Conservation (phyloP, 2,113 vertebrate genomes). For the Lamprologus tigripictilis region DNA sequence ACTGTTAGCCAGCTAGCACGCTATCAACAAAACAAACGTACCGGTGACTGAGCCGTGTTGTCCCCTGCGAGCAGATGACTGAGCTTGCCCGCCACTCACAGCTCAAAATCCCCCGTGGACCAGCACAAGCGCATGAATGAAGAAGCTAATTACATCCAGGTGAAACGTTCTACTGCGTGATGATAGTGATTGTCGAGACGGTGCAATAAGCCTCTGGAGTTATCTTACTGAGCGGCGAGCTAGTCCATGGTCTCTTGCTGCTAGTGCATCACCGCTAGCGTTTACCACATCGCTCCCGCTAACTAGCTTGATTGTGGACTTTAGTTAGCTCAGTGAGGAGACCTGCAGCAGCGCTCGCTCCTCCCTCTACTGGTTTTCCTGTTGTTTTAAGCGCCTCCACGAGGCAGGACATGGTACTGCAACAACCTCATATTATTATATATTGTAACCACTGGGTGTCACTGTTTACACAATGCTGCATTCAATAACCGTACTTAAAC, state of each 20-base stretch:
- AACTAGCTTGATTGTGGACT: constrained; percentile 60
- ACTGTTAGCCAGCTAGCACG: constrained; percentile 19
- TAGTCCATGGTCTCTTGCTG: constrained; percentile 16
- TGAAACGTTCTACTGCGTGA: background rate
- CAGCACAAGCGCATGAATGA: constrained; percentile 33
- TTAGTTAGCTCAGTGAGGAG: constrained; percentile 20
- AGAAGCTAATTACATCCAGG: background rate
- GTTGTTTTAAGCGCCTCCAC: constrained; percentile 2
- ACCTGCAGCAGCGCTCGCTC: constrained; percentile 23
- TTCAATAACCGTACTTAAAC: background rate
- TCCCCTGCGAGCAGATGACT: constrained; percentile 20
- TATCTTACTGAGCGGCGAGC: background rate
- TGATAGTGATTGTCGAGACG: background rate
- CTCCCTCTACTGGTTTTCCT: background rate
- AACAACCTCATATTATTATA: background rate
- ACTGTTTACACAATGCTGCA: background rate
- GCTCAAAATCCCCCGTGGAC: constrained; percentile 22
- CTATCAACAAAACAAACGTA: constrained; percentile 39
- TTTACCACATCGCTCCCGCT: background rate
- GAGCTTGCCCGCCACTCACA: constrained; percentile 34
- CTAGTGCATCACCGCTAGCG: background rate
- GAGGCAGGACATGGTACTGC: background rate
- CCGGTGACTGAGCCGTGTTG: constrained; percentile 54
- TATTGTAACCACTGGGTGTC: background rate
- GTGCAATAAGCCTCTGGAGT: background rate